Evolutionary conservation across 2,797 vertebrate genomes (phyloP).

Genomic region (Myotis vivesi): DNA sequence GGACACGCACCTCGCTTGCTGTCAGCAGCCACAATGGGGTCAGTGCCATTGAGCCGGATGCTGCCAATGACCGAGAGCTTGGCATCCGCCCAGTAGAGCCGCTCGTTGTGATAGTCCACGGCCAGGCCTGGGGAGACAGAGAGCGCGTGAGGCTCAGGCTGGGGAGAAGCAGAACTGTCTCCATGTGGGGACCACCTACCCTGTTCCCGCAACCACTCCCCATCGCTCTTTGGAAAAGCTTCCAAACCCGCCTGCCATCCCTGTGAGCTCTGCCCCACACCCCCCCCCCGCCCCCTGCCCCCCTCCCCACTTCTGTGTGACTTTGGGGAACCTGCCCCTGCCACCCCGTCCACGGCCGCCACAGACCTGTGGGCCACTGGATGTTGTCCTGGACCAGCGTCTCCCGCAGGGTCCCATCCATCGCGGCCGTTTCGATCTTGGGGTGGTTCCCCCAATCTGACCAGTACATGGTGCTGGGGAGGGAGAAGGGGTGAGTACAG

Average conservation of each 20-base stretch:
- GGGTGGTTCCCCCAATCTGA: conserved; percentile 98
- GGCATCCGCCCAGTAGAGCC: conserved; percentile 96
- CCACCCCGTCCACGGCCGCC: neutral
- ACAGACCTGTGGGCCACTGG: conserved; percentile 95
- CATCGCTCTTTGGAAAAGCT: neutral
- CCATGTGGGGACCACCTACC: rapidly evolving
- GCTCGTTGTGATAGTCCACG: conserved; percentile 96
- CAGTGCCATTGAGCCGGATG: conserved; percentile 93
- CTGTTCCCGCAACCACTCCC: neutral
- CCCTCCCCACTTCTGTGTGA: rapidly evolving
- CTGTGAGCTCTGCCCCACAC: neutral
- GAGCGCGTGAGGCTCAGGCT: neutral
- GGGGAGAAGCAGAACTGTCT: neutral
- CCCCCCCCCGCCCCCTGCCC: no score
- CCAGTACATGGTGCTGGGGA: conserved; percentile 96
- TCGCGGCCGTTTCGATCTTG: conserved; percentile 97
- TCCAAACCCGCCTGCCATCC: neutral
- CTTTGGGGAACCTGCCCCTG: rapidly evolving
- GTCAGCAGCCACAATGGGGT: conserved; percentile 91
- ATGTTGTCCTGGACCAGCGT: conserved; percentile 95
- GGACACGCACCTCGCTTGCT: conserved; percentile 90
- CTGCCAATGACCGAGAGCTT: conserved; percentile 96
- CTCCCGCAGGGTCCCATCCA: conserved; percentile 96
- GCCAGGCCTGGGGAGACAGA: conserved; percentile 89
- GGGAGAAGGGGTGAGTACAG: neutral